Evolutionary conservation across 2,113 vertebrate species (phyloP), one percentile per base, ranked within the genome.

Genomic region (Alligator mississippiensis): DNA sequence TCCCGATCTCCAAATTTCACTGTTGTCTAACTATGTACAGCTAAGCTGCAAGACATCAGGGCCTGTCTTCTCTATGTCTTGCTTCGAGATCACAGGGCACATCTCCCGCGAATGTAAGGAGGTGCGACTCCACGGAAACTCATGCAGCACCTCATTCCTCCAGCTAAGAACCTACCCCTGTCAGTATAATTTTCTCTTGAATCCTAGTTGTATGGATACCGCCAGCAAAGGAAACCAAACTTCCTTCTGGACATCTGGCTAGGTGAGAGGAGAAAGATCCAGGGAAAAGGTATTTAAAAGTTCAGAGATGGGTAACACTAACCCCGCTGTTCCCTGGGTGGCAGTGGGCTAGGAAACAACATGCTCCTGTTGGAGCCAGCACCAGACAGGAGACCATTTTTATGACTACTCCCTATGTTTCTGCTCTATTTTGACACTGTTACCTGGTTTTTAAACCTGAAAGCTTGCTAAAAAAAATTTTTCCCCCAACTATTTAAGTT

Each of bases 351-450:
- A 9, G 68, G 74, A 64, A 63, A 27, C 19, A 85, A 12, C 3
- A 4, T 21, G 10, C 59, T 76, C 30, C 57, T 30, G 27, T 92
- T 77, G 55, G 80, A 92, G 77, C 27, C 2, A 7, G 25, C 77
- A 77, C 87, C 88, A 15, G 80, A 84, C 91, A 54, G 89, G 86
- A 84, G 38, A 1, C 0, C 57, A 15, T 54, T 97, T 95, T 92
- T 80, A 94, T 93, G 93, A 94, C 82, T 66, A 87, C 90, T 92
- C 90, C 4, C 0, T 93, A 4, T 91, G 93, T 85, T 96, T 93
- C 91, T 82, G 70, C 77, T 5, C n/a, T 93, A 84, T 90, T 96
- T 96, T 89, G 83, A 82, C 68, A 84, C 70, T 76, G 90, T 93
- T 93, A 93, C 90, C 47, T 47, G 9, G 47, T 47, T 47, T 47